Percentiles rank a stretch among this genome's conserved stretches.
phyloP scores from a whole-genome alignment of 2,113 vertebrate species.

The Pteruthius melanotis region DNA sequence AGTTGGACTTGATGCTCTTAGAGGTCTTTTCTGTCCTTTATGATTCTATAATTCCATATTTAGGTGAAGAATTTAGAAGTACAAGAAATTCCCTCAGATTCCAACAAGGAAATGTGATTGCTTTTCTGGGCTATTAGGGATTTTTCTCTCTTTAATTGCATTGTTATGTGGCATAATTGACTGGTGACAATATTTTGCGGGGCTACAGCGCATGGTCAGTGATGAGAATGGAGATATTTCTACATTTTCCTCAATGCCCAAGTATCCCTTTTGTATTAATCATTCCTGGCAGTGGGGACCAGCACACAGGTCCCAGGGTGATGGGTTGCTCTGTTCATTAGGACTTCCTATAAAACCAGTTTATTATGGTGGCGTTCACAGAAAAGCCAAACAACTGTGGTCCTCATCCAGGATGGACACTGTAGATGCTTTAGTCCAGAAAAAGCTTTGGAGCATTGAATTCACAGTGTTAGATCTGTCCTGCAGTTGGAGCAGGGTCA shows the following conservation, averaged over 20 bases:
- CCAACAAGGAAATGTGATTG: neutral
- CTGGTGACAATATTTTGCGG: neutral
- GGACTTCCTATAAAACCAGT: neutral
- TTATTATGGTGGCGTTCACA: neutral
- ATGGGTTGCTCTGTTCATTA: neutral
- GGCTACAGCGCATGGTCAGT: fast-evolving
- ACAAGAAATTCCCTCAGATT: neutral
- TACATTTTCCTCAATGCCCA: neutral
- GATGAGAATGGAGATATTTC: neutral
- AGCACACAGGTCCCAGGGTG: neutral
- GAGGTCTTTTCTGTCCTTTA: neutral
- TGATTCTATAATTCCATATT: neutral
- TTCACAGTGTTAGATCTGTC: neutral
- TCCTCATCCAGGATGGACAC: neutral
- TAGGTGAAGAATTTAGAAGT: neutral
- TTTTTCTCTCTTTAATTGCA: neutral
- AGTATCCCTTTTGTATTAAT: neutral
- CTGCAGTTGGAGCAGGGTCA: neutral
- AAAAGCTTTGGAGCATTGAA: neutral
- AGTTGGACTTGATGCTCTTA: neutral
- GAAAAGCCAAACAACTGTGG: neutral
- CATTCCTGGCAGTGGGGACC: neutral
- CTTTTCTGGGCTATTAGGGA: neutral
- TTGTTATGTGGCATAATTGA: neutral
- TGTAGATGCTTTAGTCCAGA: neutral